Evolutionary conservation across 2,797 vertebrate species (phyloP).

Genomic region (Ispidina picta): DNA sequence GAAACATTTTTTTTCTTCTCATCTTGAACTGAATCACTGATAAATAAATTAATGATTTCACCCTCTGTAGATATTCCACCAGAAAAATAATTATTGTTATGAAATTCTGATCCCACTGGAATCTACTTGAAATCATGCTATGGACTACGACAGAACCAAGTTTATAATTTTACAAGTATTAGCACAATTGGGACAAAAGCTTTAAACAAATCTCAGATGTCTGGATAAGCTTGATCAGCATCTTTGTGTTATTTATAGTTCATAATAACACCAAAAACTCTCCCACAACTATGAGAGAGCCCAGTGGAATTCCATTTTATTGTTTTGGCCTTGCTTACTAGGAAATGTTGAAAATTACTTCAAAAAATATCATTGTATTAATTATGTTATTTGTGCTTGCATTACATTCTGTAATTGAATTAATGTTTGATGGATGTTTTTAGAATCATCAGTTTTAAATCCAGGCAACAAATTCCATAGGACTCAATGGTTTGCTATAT

Average conservation of each 20-base stretch:
- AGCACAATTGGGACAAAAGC: not conserved
- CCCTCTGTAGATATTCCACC: not conserved
- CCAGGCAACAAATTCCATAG: not conserved
- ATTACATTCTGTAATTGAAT: not conserved
- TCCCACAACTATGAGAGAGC: not conserved
- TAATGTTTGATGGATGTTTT: not conserved
- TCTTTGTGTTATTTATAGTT: not conserved
- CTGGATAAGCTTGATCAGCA: not conserved
- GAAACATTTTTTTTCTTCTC: not conserved
- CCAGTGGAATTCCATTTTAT: not conserved
- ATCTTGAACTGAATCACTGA: not conserved
- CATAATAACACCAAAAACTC: not conserved
- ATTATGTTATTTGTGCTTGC: not conserved
- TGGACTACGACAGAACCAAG: not conserved
- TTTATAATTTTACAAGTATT: not conserved
- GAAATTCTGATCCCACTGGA: not conserved
- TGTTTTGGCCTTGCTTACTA: not conserved
- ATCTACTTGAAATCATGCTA: not conserved
- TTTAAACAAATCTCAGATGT: not conserved
- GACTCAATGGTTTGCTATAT: not conserved
- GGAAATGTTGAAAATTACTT: not conserved
- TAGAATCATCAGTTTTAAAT: not conserved
- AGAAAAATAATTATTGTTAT: not conserved
- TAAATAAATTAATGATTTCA: not conserved
- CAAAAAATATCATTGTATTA: not conserved